Evolutionary conservation across 2,113 vertebrate species (phyloP), one percentile per base, ranked within the genome.

Genomic region (Pseudorectes ferrugineus): DNA sequence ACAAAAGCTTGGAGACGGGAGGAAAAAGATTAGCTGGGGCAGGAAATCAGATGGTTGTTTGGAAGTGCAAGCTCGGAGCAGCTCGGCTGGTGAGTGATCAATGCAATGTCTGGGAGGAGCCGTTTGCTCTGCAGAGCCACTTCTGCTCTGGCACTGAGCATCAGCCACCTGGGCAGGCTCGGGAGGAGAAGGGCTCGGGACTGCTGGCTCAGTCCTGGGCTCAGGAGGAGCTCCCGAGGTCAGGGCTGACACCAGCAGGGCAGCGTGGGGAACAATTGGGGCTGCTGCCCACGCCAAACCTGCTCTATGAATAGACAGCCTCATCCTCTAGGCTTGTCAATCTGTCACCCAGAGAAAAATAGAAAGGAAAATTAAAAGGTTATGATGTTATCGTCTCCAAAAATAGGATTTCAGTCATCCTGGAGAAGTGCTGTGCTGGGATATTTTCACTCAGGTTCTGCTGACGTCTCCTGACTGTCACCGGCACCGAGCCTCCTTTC

Each of bases 281-380:
- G 82, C 75, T 59, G 62, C 51, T 88, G 52, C 82, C 78, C 51
- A 82, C 10, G 1, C 52, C 46, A 45, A 71, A 42, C 75, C 90
- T 65, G 52, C 13, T 58, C 93, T 74, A 67, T 6, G 46, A 95
- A 92, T 17, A 94, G 59, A 67, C 14, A 85, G 15, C 67, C 80
- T 75, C 25, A 59, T 59, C 77, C 95, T 85, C 71, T 23, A 77
- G 40, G 40, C 82, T 59, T 86, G 71, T 86, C 93, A 94, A 52
- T 93, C 88, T 92, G 82, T 77, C 88, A 88, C 55, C 48, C 33
- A 58, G 67, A 23, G 62, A 85, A 90, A 89, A 89, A 85, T 31
- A 73, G 81, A 84, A 84, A 51, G 59, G 46, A 74, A 96, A 93
- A 94, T 84, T 90, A 96, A 95, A 95, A 96, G 92, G 88, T 96